phyloP scores from a whole-genome alignment of 1,140 invertebrate species.

The Rhizoglyphus robini region DNA sequence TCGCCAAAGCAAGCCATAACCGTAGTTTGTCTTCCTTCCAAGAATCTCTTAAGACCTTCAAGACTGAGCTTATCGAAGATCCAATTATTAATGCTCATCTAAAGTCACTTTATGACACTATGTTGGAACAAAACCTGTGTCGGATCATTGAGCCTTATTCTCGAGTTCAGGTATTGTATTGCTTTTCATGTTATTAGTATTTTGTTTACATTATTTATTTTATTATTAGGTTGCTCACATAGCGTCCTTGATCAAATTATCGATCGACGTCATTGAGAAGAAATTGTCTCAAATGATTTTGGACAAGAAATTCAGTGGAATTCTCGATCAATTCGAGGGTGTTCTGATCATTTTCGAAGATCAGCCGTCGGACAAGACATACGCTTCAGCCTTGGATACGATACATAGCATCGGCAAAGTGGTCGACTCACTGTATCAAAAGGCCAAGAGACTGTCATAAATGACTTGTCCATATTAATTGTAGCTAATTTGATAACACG shows the following conservation, averaged over 20 bases:
- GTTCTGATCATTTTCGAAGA: constrained; percentile 96
- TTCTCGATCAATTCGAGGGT: constrained; percentile 92
- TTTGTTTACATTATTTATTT: background rate
- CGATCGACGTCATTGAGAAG: constrained; percentile 79
- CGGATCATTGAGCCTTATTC: constrained; percentile 98
- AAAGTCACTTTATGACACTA: constrained; percentile 89
- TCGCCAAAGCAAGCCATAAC: constrained; percentile 89
- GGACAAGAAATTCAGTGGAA: constrained; percentile 85
- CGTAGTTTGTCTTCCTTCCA: constrained; percentile 92
- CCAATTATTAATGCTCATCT: constrained; percentile 91
- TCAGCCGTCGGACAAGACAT: constrained; percentile 82
- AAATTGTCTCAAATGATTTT: constrained; percentile 99
- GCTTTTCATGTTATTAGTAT: background rate
- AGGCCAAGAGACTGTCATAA: constrained; percentile 90
- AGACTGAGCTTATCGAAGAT: constrained; percentile 83
- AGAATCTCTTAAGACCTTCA: constrained; percentile 55
- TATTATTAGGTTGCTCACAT: constrained; percentile 24
- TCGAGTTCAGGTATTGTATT: constrained; percentile 63
- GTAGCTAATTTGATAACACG: no score
- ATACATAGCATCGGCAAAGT: constrained; percentile 99
- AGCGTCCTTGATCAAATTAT: constrained; percentile 21
- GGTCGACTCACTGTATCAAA: constrained; percentile 92
- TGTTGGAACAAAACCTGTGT: constrained; percentile 97
- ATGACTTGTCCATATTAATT: background rate
- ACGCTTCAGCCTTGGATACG: constrained; percentile 87